Evolutionary conservation across 2,113 vertebrate species (phyloP).

Genomic region (Corythoichthys intestinalis): DNA sequence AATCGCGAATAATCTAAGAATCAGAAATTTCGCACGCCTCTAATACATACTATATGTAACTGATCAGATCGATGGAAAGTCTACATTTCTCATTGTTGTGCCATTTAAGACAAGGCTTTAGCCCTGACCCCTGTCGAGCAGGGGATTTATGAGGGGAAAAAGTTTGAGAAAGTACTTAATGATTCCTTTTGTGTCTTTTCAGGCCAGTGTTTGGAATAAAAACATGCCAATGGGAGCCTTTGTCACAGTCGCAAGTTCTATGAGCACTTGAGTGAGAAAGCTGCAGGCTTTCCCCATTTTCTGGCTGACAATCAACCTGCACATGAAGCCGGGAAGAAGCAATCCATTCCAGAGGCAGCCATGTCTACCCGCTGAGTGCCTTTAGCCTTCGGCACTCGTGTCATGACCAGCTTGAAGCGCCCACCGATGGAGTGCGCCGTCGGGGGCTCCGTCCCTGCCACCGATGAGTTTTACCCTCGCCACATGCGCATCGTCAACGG

Average conservation of each 20-base stretch:
- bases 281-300: slow-evolving; percentile 7
- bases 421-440: slow-evolving; percentile 86
- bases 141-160: not conserved
- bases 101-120: too few species aligned
- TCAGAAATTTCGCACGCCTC: too few species aligned
- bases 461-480: slow-evolving; percentile 90
- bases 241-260: slow-evolving; percentile 8
- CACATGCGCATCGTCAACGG: slow-evolving; percentile 87
- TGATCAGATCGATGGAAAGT: too few species aligned
- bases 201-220: slow-evolving; percentile 19
- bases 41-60: too few species aligned
- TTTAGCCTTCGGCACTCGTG: slow-evolving; percentile 69
- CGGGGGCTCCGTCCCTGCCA: slow-evolving; percentile 80
- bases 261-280: slow-evolving; percentile 41
- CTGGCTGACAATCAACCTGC: slow-evolving; percentile 44
- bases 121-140: too few species aligned
- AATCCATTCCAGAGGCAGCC: slow-evolving; percentile 35
- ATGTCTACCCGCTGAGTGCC: slow-evolving; percentile 64
- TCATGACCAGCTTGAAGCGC: slow-evolving; percentile 90
- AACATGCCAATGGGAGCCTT: not conserved
- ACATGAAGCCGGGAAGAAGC: slow-evolving; percentile 49
- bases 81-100: too few species aligned
- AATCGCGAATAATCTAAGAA: too few species aligned
- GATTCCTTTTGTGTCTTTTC: slow-evolving; percentile 28
- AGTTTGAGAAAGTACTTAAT: slow-evolving; percentile 1